Percentiles rank a stretch among this genome's conserved stretches.
Conservation (phyloP, 2,888 invertebrate species). For the Imbricaverruca yamaguchii region DNA sequence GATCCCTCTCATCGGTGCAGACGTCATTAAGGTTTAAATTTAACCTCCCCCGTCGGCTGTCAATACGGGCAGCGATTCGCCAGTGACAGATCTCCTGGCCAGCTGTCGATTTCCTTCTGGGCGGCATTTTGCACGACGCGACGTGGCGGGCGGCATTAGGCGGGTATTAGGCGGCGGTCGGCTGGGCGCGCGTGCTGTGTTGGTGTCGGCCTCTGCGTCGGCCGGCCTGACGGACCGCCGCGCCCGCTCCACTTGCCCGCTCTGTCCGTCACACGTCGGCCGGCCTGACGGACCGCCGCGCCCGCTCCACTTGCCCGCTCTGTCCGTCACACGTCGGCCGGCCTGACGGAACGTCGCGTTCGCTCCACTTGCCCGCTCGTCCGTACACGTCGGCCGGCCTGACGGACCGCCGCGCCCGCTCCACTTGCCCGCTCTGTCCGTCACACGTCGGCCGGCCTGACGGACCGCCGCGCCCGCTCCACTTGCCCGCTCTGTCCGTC, state of each 20-base stretch:
- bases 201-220: no score
- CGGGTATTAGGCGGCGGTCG: neutral
- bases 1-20: neutral
- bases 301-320: neutral
- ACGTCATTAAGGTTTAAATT: constrained; percentile 13
- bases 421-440: no score
- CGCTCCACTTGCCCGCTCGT: no score
- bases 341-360: no score
- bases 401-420: no score
- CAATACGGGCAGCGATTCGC: neutral
- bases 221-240: neutral
- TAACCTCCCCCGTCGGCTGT: constrained; percentile 1
- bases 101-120: constrained; percentile 1
- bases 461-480: neutral
- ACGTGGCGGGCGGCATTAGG: neutral
- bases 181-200: neutral
- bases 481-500: neutral
- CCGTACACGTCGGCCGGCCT: no score
- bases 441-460: no score
- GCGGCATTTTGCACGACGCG: neutral
- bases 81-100: constrained; percentile 1
- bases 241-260: neutral
- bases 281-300: neutral
- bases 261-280: neutral
- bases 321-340: neutral